Evolutionary conservation across 2,888 invertebrate genomes (phyloP), one percentile per base, ranked within the genome.

Genomic region (Nebria salina): DNA sequence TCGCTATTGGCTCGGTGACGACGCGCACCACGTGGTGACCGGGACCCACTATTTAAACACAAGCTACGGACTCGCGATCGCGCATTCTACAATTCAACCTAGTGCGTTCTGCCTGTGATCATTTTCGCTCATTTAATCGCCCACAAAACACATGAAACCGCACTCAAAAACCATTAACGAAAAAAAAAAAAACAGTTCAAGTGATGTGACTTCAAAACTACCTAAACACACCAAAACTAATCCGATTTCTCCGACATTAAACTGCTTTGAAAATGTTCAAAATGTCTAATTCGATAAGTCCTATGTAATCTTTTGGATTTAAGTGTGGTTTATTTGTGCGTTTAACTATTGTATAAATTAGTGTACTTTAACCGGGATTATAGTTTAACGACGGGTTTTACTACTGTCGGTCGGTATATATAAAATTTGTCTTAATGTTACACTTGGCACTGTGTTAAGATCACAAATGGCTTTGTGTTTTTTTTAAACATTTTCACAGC

Each of bases 1-100:
- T 15, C 34, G 70, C 70, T 70, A 70, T 70, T 70, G 70, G 70
- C 70, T 25, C 70, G 25, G 70, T 70, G 70, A 70, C 70, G 70
- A 26, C 25, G 70, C 70, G 70, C 70, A 75, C 75, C 75, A 75
- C 75, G 75, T 75, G 75, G 75, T 9, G 75, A 75, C 54, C 54
- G 20, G 64, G 64, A 42, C 3, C 15, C n/a, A 75, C 15, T 75
- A 75, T 75, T 75, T 75, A 75, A 75, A 75, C 75, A 64, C 64
- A 15, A 43, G 75, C 26, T 54, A 54, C 75, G 54, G 43, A 25
- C 15, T 25, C 42, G 43, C 75, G 64, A n/a, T 54, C 75, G 64
- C 64, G 54, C 75, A 75, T 75, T 75, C 75, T 54, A 15, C 75
- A 42, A 9, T 75, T 54, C 26, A 54, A 54, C 64, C 75, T 43